Evolutionary conservation across 1,140 invertebrate species (phyloP).

Genomic region (Scaptomyza graminum): DNA sequence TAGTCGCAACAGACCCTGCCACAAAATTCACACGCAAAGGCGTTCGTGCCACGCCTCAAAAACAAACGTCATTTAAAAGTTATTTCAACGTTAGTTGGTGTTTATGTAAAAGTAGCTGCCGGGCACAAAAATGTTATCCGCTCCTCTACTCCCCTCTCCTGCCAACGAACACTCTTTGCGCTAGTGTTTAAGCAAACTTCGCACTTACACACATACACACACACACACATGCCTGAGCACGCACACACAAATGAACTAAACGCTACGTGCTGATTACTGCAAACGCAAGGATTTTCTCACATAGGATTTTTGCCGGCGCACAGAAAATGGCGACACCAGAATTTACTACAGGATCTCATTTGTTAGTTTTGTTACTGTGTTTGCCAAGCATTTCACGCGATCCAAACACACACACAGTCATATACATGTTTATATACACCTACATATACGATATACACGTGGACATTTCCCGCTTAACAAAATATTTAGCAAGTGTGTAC

Average conservation of each 20-base stretch:
- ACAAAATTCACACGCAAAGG: slow-evolving; percentile 71
- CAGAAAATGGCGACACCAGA: slow-evolving; percentile 58
- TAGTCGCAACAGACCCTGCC: slow-evolving; percentile 24
- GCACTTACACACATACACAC: slow-evolving; percentile 32
- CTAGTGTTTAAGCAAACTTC: slow-evolving; percentile 70
- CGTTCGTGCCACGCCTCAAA: slow-evolving; percentile 55
- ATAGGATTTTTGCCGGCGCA: slow-evolving; percentile 20
- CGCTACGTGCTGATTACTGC: slow-evolving; percentile 79
- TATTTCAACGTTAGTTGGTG: slow-evolving; percentile 79
- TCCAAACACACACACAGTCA: slow-evolving; percentile 34
- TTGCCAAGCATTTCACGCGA: slow-evolving; percentile 75
- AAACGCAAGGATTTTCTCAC: slow-evolving; percentile 74
- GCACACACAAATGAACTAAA: slow-evolving; percentile 77
- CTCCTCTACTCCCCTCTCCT: background rate
- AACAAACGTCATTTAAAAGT: slow-evolving; percentile 81
- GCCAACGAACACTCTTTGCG: background rate
- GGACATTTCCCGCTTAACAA: slow-evolving; percentile 65
- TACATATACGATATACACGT: slow-evolving; percentile 21
- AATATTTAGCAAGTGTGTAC: slow-evolving; percentile 75
- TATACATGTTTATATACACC: slow-evolving; percentile 22
- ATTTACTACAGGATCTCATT: slow-evolving; percentile 73
- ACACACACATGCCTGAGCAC: slow-evolving; percentile 46
- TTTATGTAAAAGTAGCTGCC: slow-evolving; percentile 77
- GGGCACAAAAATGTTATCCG: slow-evolving; percentile 33
- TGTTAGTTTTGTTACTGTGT: slow-evolving; percentile 79